Evolutionary conservation across 2,113 vertebrate genomes (phyloP).

Genomic region (Anthoscopus minutus): DNA sequence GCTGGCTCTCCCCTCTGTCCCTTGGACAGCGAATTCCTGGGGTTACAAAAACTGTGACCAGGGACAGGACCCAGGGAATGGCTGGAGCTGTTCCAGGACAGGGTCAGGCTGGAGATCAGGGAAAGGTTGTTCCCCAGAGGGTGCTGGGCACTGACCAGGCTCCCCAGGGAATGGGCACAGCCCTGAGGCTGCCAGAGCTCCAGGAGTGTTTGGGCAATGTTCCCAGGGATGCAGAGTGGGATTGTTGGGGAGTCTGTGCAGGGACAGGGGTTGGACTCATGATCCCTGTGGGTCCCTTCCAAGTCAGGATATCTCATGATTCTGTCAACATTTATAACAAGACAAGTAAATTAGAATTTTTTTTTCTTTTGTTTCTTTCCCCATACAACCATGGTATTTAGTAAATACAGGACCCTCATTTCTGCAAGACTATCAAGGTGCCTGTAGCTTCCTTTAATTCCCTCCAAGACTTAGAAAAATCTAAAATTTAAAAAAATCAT

Average conservation of each 20-base stretch:
- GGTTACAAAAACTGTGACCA: not conserved
- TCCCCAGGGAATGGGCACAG: not conserved
- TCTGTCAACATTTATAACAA: not conserved
- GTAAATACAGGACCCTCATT: not conserved
- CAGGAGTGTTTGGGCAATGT: rapidly evolving
- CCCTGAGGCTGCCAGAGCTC: not conserved
- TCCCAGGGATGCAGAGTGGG: not conserved
- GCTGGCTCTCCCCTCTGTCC: not conserved
- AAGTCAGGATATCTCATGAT: not conserved
- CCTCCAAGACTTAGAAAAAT: not conserved
- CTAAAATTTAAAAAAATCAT: not conserved
- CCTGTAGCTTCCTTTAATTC: not conserved
- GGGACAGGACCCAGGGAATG: rapidly evolving
- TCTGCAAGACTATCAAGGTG: not conserved
- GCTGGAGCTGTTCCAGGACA: not conserved
- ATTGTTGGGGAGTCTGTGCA: not conserved
- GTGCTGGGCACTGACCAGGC: not conserved
- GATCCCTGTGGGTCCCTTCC: rapidly evolving
- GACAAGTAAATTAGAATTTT: not conserved
- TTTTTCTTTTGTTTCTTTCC: not conserved
- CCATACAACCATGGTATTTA: not conserved
- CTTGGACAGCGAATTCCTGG: not conserved
- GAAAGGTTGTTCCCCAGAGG: not conserved
- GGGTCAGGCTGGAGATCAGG: rapidly evolving
- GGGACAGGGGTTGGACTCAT: rapidly evolving